phyloP scores from a whole-genome alignment of 2,797 vertebrate genomes.

The Dendrocincla tyrannina region DNA sequence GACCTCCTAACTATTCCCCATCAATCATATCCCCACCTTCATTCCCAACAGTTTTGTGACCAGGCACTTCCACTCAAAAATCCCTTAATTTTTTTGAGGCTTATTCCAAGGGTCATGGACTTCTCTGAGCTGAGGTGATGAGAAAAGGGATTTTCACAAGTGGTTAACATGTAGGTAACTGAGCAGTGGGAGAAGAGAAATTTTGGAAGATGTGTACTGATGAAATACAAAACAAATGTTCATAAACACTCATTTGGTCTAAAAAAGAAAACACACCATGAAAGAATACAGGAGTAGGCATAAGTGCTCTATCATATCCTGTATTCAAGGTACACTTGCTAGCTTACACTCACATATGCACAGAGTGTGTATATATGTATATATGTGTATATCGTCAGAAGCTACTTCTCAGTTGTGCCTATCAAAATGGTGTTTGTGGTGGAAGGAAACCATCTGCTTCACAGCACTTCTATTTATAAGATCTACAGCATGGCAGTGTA shows the following conservation, averaged over 20 bases:
- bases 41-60: not conserved
- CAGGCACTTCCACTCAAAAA: not conserved
- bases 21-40: not conserved
- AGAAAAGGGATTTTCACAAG: not conserved
- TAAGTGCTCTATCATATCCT: not conserved
- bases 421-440: conserved; percentile 50
- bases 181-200: not conserved
- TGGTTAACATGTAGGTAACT: not conserved
- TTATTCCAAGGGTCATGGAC: not conserved
- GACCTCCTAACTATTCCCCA: not conserved
- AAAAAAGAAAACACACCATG: not conserved
- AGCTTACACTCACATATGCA: not conserved
- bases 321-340: not conserved
- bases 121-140: not conserved
- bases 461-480: conserved; percentile 50
- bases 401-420: conserved; percentile 42
- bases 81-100: not conserved
- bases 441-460: conserved; percentile 54
- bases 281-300: not conserved
- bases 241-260: not conserved
- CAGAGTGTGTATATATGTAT: not conserved
- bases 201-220: not conserved
- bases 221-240: not conserved
- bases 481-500: conserved; percentile 20
- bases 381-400: conserved; percentile 18